Base-by-base conservation (phyloP, 2,797 vertebrate genomes). In the Lepilemur septentrionalis region DNA sequence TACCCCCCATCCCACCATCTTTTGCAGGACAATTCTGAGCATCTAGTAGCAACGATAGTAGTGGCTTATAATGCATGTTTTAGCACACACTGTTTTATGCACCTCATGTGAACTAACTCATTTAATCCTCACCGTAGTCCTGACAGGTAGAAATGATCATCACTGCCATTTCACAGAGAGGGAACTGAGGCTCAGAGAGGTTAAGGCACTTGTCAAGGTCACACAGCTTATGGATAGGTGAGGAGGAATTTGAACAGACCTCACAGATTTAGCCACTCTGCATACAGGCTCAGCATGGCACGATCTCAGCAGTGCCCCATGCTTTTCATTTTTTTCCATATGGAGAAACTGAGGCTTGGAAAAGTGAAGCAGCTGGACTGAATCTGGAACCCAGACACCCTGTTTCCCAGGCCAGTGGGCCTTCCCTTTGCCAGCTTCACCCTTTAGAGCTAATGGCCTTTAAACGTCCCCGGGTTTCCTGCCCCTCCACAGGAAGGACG, bases 391-490 rank as follows among this genome's bases (percentile, higher is more conserved):
- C 7, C 46, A 48, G 46, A 17, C 11, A 13, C 23, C 32, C n/a
- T 52, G 14, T n/a, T 84, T 89, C 61, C 59, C 52, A 38, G 38
- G n/a, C 57, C 83, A 35, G 76, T 3, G 0, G 32, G 22, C 30
- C 30, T 48, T 38, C n/a, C 69, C 4, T 41, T 57, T 1, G 11
- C 18, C 4, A 41, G 6, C 35, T 91, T 80, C 18, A 65, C 57
- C 32, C 52, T 87, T 72, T 48, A 13, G 28, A 88, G 32, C 30
- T 76, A 83, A 85, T 61, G 81, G 50, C 48, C 83, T 93, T 91
- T 82, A 67, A 65, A 10, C 14, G 28, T 69, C 46, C 69, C 81
- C 79, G 69, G 61, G 48, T 48, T 41, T 67, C 67, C 70, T 67
- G 55, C 8, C 67, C 70, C 46, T 79, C 78, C 69, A 4, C 18